Percentiles rank a stretch among this genome's conserved stretches.
phyloP scores from a whole-genome alignment of 1,140 invertebrate species.

The Pseudomyrmex sp. region DNA sequence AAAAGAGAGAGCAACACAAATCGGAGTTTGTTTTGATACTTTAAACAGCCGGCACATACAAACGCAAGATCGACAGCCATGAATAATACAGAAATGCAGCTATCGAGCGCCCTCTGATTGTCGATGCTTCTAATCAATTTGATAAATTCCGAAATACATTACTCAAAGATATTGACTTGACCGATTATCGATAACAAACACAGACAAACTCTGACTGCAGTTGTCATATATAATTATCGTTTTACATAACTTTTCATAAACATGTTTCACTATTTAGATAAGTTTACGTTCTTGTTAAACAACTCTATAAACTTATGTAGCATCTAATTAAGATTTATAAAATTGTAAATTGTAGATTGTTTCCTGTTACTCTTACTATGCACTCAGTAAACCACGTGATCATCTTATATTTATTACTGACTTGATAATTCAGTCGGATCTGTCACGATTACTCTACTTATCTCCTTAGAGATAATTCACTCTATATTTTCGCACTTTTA shows the following conservation, averaged over 20 bases:
- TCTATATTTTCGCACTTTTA: background rate
- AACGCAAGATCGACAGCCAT: slow-evolving; percentile 32
- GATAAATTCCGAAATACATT: background rate
- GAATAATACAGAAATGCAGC: slow-evolving; percentile 18
- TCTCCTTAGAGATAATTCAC: background rate
- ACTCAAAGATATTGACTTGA: background rate
- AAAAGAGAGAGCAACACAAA: background rate
- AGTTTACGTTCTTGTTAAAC: too few relatives aligned
- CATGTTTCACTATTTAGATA: too few relatives aligned
- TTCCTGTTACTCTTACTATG: too few relatives aligned
- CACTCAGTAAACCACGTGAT: too few relatives aligned
- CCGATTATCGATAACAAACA: background rate
- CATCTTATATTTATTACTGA: too few relatives aligned
- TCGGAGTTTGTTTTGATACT: slow-evolving; percentile 80
- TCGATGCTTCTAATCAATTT: background rate
- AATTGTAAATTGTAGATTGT: too few relatives aligned
- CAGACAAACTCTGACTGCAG: too few relatives aligned
- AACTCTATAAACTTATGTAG: too few relatives aligned
- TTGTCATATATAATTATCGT: too few relatives aligned
- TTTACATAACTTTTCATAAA: too few relatives aligned
- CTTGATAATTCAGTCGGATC: background rate
- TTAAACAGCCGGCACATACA: slow-evolving; percentile 76
- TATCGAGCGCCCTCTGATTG: background rate
- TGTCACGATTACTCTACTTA: background rate
- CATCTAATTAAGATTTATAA: too few relatives aligned